Conservation (phyloP, 2,888 invertebrate species). For the Lycophotia porphyrea region DNA sequence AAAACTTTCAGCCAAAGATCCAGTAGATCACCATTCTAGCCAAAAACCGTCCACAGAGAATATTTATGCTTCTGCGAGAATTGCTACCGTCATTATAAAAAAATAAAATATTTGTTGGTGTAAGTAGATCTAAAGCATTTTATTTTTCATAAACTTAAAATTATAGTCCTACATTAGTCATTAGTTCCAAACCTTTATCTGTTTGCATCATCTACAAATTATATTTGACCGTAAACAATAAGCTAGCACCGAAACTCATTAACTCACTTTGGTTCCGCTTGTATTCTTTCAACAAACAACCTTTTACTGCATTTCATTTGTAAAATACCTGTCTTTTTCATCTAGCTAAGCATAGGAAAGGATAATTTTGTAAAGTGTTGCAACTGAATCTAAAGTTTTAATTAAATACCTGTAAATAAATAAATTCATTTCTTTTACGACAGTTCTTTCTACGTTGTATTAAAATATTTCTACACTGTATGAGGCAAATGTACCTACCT, state of each 20-base stretch:
- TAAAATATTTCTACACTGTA: neutral
- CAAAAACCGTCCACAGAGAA: neutral
- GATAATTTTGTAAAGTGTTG: conserved; percentile 67
- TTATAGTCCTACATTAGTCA: neutral
- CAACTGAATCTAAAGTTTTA: conserved; percentile 44
- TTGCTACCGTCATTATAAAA: neutral
- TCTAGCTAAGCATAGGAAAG: conserved; percentile 52
- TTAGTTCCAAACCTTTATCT: conserved; percentile 1
- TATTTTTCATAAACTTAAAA: neutral
- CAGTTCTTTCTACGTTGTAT: neutral
- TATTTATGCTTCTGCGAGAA: neutral
- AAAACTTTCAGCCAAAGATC: too few relatives aligned
- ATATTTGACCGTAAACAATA: conserved; percentile 12
- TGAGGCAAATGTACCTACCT: too few relatives aligned
- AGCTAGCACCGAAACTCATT: neutral
- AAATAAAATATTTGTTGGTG: neutral
- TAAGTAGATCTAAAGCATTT: neutral
- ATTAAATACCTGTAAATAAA: neutral
- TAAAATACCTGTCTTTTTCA: conserved; percentile 56
- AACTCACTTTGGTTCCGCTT: conserved; percentile 16
- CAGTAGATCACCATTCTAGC: neutral
- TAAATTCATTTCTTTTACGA: neutral
- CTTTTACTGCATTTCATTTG: neutral
- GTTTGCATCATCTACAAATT: conserved; percentile 14
- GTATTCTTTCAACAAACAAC: neutral